Percentiles rank a stretch among this genome's conserved stretches.
Evolutionary conservation across 2,888 invertebrate genomes (phyloP).

Genomic region (Cheilosia scutellata): DNA sequence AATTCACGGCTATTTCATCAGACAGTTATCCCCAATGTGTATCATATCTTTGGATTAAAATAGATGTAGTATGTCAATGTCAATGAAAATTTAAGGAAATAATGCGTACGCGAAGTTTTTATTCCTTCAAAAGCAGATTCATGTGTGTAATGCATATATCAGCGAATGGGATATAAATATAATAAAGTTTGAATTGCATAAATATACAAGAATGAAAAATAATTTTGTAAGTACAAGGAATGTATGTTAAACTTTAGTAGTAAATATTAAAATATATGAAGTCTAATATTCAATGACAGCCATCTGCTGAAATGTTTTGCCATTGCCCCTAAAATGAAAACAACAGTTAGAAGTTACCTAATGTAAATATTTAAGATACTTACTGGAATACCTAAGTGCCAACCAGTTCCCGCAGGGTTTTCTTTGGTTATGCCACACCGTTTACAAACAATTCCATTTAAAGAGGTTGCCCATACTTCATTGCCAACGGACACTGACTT

Average conservation of each 20-base stretch:
- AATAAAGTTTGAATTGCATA: not conserved
- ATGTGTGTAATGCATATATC: too few relatives aligned
- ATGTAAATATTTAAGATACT: constrained; percentile 30
- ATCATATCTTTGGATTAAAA: too few relatives aligned
- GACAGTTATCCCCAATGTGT: too few relatives aligned
- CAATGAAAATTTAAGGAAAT: too few relatives aligned
- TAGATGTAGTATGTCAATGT: too few relatives aligned
- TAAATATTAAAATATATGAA: not conserved
- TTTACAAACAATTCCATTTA: constrained; percentile 88
- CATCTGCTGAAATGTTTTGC: constrained; percentile 84
- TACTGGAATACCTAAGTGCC: constrained; percentile 88
- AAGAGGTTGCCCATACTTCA: constrained; percentile 91
- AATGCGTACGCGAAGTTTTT: too few relatives aligned
- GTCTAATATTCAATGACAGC: constrained; percentile 64
- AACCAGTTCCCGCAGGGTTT: constrained; percentile 91
- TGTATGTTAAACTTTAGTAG: not conserved
- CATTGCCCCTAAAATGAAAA: constrained; percentile 85
- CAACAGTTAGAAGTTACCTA: constrained; percentile 24
- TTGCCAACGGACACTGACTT: constrained; percentile 90
- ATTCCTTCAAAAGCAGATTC: too few relatives aligned
- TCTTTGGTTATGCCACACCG: constrained; percentile 90
- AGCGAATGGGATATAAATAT: not conserved
- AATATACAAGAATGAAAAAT: not conserved
- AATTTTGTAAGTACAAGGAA: constrained; percentile 19
- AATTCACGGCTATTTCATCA: too few relatives aligned